Conservation (phyloP, 1,140 invertebrate species). For the Coboldia fuscipes region DNA sequence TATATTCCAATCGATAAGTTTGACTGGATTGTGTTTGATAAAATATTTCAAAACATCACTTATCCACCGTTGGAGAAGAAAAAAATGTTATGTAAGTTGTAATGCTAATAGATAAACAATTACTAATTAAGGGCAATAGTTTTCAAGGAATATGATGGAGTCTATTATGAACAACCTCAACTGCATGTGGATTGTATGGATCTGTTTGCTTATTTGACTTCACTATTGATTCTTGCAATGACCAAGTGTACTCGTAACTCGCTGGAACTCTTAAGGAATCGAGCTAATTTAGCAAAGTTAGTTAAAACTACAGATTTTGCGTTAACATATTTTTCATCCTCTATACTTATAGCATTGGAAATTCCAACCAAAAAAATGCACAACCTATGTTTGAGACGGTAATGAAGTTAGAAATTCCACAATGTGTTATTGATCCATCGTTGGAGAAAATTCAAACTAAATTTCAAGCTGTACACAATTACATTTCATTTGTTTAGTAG, state of each 20-base stretch:
- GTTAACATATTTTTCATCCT: background rate
- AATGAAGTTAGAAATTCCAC: conserved; percentile 38
- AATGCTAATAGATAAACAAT: conserved; percentile 8
- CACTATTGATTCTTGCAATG: conserved; percentile 41
- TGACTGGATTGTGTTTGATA: conserved; percentile 17
- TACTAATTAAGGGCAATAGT: conserved; percentile 9
- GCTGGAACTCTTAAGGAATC: conserved; percentile 38
- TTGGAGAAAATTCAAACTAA: conserved; percentile 50
- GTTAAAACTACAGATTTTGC: background rate
- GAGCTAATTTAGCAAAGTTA: conserved; percentile 22
- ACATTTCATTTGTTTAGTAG: background rate
- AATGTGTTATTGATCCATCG: conserved; percentile 30
- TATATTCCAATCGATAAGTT: conserved; percentile 14
- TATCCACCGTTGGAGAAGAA: background rate
- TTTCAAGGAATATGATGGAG: conserved; percentile 12
- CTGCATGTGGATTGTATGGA: conserved; percentile 51
- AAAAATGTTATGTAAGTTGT: background rate
- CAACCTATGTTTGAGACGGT: conserved; percentile 30
- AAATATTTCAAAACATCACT: conserved; percentile 11
- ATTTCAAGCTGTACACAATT: conserved; percentile 43
- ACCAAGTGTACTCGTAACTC: conserved; percentile 42
- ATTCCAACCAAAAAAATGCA: background rate
- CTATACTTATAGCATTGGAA: background rate
- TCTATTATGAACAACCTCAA: conserved; percentile 27
- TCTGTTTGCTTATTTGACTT: conserved; percentile 48